These are phyloP conservation scores for Parasteatoda lunata DNA, from an alignment of 2,888 invertebrate genomes.

Conservation along the genomic window DNA sequence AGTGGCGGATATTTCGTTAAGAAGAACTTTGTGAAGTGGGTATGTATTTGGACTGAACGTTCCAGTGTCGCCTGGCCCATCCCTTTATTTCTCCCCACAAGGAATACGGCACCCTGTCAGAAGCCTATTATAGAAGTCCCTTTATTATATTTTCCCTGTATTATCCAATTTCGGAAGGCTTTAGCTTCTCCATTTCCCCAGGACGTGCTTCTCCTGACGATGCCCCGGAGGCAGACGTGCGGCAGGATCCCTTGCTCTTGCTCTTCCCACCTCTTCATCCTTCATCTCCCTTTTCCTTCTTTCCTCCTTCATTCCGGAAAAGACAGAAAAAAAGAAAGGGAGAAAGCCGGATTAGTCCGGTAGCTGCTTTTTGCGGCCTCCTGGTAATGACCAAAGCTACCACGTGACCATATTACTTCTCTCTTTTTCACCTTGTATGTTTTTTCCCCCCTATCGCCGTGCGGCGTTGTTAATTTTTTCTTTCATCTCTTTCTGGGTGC, in stretches of 20 bases:
- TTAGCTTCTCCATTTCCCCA: slow-evolving; percentile 67
- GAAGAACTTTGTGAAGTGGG: neutral
- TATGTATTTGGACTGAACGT: neutral
- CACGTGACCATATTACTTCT: slow-evolving; percentile 67
- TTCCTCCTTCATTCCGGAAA: slow-evolving; percentile 27
- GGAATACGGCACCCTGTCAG: slow-evolving; percentile 60
- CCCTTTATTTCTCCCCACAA: slow-evolving; percentile 8
- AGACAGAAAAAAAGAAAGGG: slow-evolving; percentile 28
- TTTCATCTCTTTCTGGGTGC: slow-evolving; percentile 8
- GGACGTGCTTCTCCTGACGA: slow-evolving; percentile 61
- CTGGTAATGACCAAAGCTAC: slow-evolving; percentile 57
- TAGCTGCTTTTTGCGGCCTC: slow-evolving; percentile 48
- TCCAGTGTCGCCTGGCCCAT: neutral
- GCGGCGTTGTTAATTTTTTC: slow-evolving; percentile 38
- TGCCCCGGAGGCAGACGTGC: slow-evolving; percentile 30
- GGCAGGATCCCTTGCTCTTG: slow-evolving; percentile 11
- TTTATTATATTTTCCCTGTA: slow-evolving; percentile 68
- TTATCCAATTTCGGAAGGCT: slow-evolving; percentile 67
- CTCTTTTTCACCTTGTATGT: slow-evolving; percentile 64
- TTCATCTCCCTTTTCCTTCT: slow-evolving; percentile 12
- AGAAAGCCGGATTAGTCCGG: slow-evolving; percentile 46
- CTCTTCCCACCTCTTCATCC: slow-evolving; percentile 17
- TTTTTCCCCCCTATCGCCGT: neutral
- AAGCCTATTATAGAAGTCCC: slow-evolving; percentile 67
- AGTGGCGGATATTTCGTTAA: neutral